Conservation (phyloP, 2,888 invertebrate species). For the Rhogogaster chlorosoma region DNA sequence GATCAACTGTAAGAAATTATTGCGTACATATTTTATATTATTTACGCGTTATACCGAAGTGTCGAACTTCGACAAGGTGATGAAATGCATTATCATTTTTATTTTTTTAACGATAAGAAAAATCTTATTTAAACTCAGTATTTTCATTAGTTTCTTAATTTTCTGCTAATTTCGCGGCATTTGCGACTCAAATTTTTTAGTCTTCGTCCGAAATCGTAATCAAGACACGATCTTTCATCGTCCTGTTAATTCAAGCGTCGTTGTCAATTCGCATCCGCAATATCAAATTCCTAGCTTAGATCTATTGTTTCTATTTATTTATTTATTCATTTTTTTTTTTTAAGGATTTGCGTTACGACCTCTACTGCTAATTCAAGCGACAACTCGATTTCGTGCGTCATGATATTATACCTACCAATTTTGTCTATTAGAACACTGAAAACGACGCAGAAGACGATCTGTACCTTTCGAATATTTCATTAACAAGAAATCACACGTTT, state of each 20-base stretch:
- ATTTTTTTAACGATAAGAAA: not conserved
- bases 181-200: not conserved
- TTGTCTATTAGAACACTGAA: not conserved
- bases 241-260: not conserved
- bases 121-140: not conserved
- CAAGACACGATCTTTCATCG: not conserved
- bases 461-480: not conserved
- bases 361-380: not conserved
- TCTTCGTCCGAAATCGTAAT: not conserved
- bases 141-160: not conserved
- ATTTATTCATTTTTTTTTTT: not conserved
- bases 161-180: not conserved
- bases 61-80: not conserved
- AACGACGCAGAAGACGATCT: not conserved
- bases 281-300: not conserved
- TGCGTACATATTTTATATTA: not conserved
- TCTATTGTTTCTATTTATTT: not conserved
- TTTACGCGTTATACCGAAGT: not conserved
- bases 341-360: not conserved
- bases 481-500: not conserved
- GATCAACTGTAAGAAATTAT: not conserved
- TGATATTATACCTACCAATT: not conserved
- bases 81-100: not conserved
- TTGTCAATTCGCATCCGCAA: not conserved
- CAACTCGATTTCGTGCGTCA: slow-evolving; percentile 25